Evolutionary conservation across 2,797 vertebrate genomes (phyloP).

Genomic region (Pampus argenteus): DNA sequence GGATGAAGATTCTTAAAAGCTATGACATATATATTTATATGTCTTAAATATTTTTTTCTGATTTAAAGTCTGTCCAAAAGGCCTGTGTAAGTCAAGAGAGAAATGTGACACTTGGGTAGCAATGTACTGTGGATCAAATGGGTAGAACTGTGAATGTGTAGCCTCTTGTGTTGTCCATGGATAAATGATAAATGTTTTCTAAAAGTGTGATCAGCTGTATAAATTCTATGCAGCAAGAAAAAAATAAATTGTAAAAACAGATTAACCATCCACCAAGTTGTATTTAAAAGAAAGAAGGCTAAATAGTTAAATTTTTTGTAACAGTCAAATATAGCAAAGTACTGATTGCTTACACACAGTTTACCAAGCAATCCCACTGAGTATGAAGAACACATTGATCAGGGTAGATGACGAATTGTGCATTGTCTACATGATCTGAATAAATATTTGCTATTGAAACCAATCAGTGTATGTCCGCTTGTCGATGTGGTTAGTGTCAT

Average conservation of each 20-base stretch:
- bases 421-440: constrained; percentile 76
- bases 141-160: constrained; percentile 67
- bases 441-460: constrained; percentile 83
- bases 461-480: constrained; percentile 34
- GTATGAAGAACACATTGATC: constrained; percentile 54
- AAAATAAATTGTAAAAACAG: constrained; percentile 23
- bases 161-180: constrained; percentile 66
- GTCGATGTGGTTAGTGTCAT: constrained; percentile 21
- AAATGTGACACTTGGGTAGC: constrained; percentile 43
- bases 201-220: constrained; percentile 68
- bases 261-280: constrained; percentile 5
- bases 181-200: constrained; percentile 65
- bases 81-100: constrained; percentile 46
- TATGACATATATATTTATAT: constrained; percentile 14
- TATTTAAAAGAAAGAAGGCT: constrained; percentile 23
- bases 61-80: constrained; percentile 40
- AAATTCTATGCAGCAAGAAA: constrained; percentile 59
- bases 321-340: constrained; percentile 17
- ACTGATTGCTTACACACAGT: constrained; percentile 13
- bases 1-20: constrained; percentile 16
- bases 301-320: constrained; percentile 25
- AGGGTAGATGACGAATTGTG: constrained; percentile 63
- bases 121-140: constrained; percentile 44
- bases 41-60: constrained; percentile 33
- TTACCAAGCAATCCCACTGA: constrained; percentile 15